Evolutionary conservation across 30 jellyfish, hydroid and myxozoan species (phyloP), one percentile per base, ranked within the genome.

Genomic region (Hydra vulgaris): DNA sequence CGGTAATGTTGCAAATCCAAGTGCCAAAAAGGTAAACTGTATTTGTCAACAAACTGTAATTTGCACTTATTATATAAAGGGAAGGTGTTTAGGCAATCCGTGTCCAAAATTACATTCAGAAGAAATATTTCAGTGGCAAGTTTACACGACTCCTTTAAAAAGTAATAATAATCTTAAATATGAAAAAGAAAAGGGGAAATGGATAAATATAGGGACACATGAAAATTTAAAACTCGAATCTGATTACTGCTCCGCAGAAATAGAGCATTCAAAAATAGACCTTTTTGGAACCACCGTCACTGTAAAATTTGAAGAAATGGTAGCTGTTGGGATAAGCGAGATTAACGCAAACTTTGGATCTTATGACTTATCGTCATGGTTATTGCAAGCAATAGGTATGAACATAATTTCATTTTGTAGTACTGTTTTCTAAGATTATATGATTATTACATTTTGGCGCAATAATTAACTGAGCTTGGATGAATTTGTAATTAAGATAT

Each of bases 281-380:
- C 40, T 61, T 80, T 80, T 23, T 66, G 87, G 87, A 17, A 84
- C 70, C 25, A 22, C 66, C 3, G 70, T 80, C 8, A 80, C 70
- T 23, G 27, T 80, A 1, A 80, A 80, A 21, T 80, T 80, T 66
- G 70, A 80, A 20, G 87, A 80, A 18, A 80, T 80, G 87, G 67
- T 70, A 56, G 87, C 83, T 66, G 26, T 52, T 20, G 87, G 74
- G 1, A 61, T 69, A 80, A 23, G 71, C 21, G 87, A 80, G 25
- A 27, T 80, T 8, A 66, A 67, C n/a, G 40, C 70, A 19, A 22
- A 22, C 17, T 70, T 53, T 21, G 71, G 81, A 53, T 67, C 87
- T 8, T 80, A 79, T 66, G 87, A 80, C 27, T 68, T 80, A 21
- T 80, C 87, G 18, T 74, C 87, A 40, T 80, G 87, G 87, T 26